Conservation (phyloP, 2,888 invertebrate genomes). For the Parelbella ahira region DNA sequence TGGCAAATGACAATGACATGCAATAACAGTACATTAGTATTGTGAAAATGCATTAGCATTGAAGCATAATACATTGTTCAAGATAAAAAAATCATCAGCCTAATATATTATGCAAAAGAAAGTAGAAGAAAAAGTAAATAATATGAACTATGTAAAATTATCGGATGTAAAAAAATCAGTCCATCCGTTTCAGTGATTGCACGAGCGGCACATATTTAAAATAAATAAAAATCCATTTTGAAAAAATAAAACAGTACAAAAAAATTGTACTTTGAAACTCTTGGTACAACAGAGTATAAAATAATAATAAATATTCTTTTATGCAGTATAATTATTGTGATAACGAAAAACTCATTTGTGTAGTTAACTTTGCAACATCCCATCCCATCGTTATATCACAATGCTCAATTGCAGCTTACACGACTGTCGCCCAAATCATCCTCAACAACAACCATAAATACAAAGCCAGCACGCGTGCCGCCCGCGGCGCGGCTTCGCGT, state of each 20-base stretch:
- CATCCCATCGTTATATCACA: conserved; percentile 5
- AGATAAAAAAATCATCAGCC: conserved; percentile 35
- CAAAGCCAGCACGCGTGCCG: no score
- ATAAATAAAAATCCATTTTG: conserved; percentile 44
- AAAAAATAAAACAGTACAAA: conserved; percentile 41
- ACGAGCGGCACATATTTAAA: conserved; percentile 44
- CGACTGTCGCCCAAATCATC: conserved; percentile 3
- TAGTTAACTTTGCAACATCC: conserved; percentile 11
- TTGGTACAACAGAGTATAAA: conserved; percentile 29
- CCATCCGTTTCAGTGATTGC: conserved; percentile 69
- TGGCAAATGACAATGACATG: conserved; percentile 55
- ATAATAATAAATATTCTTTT: conserved; percentile 42
- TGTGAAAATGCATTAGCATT: conserved; percentile 44
- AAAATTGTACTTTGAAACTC: conserved; percentile 43
- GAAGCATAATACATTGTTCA: conserved; percentile 44
- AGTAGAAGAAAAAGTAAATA: conserved; percentile 42
- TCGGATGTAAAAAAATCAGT: conserved; percentile 68
- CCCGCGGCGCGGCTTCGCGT: conserved; percentile 5
- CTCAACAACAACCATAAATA: no score
- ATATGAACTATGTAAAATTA: conserved; percentile 35
- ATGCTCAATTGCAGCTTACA: no score
- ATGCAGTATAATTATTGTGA: conserved; percentile 31
- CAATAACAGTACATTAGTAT: conserved; percentile 48
- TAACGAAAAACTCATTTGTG: conserved; percentile 9
- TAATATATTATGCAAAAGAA: conserved; percentile 41